phyloP scores from a whole-genome alignment of 2,888 invertebrate genomes.

The Portevinia maculata region DNA sequence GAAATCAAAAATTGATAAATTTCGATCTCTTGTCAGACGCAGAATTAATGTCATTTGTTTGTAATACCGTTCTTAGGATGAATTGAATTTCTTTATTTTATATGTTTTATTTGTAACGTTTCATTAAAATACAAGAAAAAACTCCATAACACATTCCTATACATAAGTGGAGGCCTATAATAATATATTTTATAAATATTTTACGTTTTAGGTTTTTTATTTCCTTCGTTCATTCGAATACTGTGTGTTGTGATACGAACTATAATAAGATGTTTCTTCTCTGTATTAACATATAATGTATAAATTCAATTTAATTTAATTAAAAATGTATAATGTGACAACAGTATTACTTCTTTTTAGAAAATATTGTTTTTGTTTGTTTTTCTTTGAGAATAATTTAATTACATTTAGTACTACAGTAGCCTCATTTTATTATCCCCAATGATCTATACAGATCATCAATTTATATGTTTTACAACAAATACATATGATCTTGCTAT shows the following conservation, averaged over 20 bases:
- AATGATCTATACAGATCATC: too few species aligned
- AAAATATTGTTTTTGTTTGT: background rate
- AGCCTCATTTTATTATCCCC: too few species aligned
- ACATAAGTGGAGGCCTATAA: conserved; percentile 31
- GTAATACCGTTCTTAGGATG: conserved; percentile 33
- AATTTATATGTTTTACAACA: too few species aligned
- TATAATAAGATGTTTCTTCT: conserved; percentile 56
- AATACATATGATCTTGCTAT: too few species aligned
- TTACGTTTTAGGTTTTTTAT: conserved; percentile 40
- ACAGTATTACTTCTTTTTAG: conserved; percentile 36
- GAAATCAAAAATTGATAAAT: background rate
- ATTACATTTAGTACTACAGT: too few species aligned
- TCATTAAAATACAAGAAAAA: conserved; percentile 8
- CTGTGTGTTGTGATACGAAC: conserved; percentile 65
- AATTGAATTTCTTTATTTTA: conserved; percentile 1
- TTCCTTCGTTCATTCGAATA: conserved; percentile 48
- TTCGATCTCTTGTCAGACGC: conserved; percentile 14
- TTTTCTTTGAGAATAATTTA: background rate
- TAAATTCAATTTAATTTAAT: conserved; percentile 46
- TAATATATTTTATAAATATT: conserved; percentile 62
- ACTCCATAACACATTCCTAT: conserved; percentile 54
- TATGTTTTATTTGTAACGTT: conserved; percentile 22
- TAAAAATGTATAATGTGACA: conserved; percentile 46
- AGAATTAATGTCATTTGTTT: conserved; percentile 24
- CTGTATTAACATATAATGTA: conserved; percentile 51